A percentile compares a stretch with the other conserved stretches of the same genome.
Evolutionary conservation across 37 sponge, comb jelly and placozoan species (phyloP).

Genomic region (Eunapius fragilis): DNA sequence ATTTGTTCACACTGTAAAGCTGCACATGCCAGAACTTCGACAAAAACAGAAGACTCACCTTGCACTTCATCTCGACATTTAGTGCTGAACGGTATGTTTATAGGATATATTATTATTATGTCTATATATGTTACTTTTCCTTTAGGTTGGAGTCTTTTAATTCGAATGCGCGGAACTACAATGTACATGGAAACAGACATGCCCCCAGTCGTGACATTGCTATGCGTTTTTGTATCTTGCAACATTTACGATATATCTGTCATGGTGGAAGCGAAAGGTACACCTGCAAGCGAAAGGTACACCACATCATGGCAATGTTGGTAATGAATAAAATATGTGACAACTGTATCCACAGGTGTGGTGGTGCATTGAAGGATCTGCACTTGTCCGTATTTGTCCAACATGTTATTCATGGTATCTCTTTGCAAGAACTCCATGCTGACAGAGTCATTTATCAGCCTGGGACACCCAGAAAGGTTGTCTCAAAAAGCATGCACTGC

Average conservation of each 20-base stretch:
- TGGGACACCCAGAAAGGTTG: conserved; percentile 40
- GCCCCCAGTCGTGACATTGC: conserved; percentile 58
- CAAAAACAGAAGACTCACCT: conserved; percentile 46
- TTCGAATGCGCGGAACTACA: conserved; percentile 13
- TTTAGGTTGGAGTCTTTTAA: no score
- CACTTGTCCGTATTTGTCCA: neutral
- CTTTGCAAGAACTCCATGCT: neutral
- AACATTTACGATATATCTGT: conserved; percentile 20
- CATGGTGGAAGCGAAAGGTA: conserved; percentile 4
- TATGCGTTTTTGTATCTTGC: conserved; percentile 6
- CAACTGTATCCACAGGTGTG: conserved; percentile 8
- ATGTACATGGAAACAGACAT: conserved; percentile 44
- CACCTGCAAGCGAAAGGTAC: neutral
- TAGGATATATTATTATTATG: neutral
- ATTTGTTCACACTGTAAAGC: conserved; percentile 17
- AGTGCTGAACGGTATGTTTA: conserved; percentile 52
- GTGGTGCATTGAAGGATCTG: conserved; percentile 5
- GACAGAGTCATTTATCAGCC: conserved; percentile 27
- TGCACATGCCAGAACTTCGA: neutral
- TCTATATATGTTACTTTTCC: neutral
- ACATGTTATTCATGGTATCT: conserved; percentile 15
- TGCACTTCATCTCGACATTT: conserved; percentile 42
- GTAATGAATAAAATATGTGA: neutral
- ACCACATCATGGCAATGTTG: neutral
- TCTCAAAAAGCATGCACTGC: neutral